These are phyloP conservation scores for Drosophila suzukii DNA, from an alignment of 1,140 invertebrate genomes.

Conservation along the genomic window DNA sequence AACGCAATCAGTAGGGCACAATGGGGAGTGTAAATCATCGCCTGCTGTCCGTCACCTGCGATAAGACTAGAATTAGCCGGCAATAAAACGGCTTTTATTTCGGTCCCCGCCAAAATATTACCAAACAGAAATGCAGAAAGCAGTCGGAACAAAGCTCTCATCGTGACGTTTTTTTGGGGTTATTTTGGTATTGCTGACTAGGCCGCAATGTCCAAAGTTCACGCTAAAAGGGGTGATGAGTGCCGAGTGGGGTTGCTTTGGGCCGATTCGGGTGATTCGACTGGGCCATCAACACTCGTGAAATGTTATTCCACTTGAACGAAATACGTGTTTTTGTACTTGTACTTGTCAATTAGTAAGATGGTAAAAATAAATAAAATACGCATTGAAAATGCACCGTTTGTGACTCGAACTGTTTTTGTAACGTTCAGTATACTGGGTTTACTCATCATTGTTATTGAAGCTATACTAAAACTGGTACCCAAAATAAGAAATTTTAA, in stretches of 20 bases:
- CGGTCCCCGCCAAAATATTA: slow-evolving; percentile 1
- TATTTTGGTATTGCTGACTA: slow-evolving; percentile 53
- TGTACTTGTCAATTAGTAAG: slow-evolving; percentile 63
- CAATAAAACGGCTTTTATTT: slow-evolving; percentile 39
- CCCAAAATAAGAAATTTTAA: not conserved
- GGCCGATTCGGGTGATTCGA: slow-evolving; percentile 18
- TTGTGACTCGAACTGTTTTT: slow-evolving; percentile 1
- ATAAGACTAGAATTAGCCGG: slow-evolving; percentile 55
- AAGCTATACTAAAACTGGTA: not conserved
- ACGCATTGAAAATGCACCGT: slow-evolving; percentile 15
- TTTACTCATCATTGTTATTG: not conserved
- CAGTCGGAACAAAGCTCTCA: slow-evolving; percentile 12
- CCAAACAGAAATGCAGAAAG: slow-evolving; percentile 47
- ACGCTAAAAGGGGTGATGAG: slow-evolving; percentile 2
- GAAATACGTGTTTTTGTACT: slow-evolving; percentile 52
- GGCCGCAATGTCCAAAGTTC: slow-evolving; percentile 49
- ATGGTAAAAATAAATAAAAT: slow-evolving; percentile 54
- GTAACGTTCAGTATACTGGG: not conserved
- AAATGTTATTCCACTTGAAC: slow-evolving; percentile 43
- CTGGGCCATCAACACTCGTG: slow-evolving; percentile 16
- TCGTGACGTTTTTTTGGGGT: slow-evolving; percentile 54
- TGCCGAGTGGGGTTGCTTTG: slow-evolving; percentile 5
- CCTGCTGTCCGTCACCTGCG: slow-evolving; percentile 7
- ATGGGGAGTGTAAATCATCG: slow-evolving; percentile 35
- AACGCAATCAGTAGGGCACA: slow-evolving; percentile 28